Conservation (phyloP, 2,113 vertebrate genomes). For the Vombatus ursinus region DNA sequence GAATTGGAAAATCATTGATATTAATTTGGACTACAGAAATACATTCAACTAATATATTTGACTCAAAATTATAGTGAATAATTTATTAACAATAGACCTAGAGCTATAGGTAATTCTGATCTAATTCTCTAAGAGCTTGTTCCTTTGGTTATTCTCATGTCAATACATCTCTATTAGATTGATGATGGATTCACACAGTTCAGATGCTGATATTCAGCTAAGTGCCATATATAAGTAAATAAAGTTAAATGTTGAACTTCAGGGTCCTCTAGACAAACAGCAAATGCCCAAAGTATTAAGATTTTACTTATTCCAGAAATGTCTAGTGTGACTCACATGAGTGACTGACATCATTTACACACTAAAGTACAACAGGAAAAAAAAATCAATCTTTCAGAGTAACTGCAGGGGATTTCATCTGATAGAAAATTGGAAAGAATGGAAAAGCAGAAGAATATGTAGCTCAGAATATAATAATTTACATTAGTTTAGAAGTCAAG, state of each 20-base stretch:
- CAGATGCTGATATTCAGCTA: constrained; percentile 28
- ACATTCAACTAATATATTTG: background rate
- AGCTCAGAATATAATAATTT: constrained; percentile 14
- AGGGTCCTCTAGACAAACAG: background rate
- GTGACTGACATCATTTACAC: background rate
- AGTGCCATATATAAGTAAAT: background rate
- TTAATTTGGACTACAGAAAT: constrained; percentile 13
- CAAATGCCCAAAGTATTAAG: background rate
- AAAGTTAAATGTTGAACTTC: constrained; percentile 25
- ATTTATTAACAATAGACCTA: constrained; percentile 17
- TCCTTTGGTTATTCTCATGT: constrained; percentile 21
- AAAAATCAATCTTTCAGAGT: constrained; percentile 3
- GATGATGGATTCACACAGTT: constrained; percentile 31
- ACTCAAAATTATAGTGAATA: constrained; percentile 16
- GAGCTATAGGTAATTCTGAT: constrained; percentile 12
- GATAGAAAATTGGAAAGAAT: constrained; percentile 11
- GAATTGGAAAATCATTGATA: background rate
- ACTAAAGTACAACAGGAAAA: background rate
- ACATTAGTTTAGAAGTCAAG: constrained; percentile 27
- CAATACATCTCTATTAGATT: constrained; percentile 4
- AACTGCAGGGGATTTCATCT: constrained; percentile 30
- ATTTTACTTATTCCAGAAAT: background rate
- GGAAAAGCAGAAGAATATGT: background rate
- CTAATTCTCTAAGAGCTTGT: constrained; percentile 1
- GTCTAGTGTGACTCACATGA: background rate